Conservation (phyloP, 2,113 vertebrate species). For the Oceanodroma tethys region DNA sequence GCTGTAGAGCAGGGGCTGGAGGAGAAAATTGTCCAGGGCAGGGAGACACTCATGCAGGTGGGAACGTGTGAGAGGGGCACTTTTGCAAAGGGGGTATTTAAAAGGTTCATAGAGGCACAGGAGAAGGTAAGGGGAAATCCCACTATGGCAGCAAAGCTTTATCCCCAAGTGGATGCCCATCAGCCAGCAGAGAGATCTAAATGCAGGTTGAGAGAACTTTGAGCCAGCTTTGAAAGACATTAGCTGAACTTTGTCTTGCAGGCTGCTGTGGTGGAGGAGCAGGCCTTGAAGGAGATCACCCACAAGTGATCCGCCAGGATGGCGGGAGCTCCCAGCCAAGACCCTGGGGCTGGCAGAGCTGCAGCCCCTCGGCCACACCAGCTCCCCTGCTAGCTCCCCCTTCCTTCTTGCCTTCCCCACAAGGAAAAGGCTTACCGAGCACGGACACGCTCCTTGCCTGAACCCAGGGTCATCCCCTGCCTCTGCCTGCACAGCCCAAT, state of each 20-base stretch:
- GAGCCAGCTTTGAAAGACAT: background rate
- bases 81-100: background rate
- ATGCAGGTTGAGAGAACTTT: background rate
- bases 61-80: background rate
- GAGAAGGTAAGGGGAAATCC: background rate
- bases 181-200: background rate
- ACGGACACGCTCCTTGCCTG: accelerated
- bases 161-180: too few species aligned
- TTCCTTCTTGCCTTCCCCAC: background rate
- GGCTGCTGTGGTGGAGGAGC: background rate
- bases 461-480: background rate
- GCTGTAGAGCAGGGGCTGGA: background rate
- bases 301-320: accelerated
- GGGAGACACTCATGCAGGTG: too few species aligned
- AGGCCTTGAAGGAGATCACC: background rate
- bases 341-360: background rate
- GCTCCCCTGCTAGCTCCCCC: background rate
- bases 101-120: background rate
- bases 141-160: background rate
- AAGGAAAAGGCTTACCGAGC: background rate
- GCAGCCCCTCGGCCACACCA: background rate
- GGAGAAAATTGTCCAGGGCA: background rate
- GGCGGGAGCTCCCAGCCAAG: background rate
- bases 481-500: background rate
- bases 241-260: background rate